Evolutionary conservation across 2,888 invertebrate species (phyloP), one percentile per base, ranked within the genome.

Genomic region (Bembecia ichneumoniformis): DNA sequence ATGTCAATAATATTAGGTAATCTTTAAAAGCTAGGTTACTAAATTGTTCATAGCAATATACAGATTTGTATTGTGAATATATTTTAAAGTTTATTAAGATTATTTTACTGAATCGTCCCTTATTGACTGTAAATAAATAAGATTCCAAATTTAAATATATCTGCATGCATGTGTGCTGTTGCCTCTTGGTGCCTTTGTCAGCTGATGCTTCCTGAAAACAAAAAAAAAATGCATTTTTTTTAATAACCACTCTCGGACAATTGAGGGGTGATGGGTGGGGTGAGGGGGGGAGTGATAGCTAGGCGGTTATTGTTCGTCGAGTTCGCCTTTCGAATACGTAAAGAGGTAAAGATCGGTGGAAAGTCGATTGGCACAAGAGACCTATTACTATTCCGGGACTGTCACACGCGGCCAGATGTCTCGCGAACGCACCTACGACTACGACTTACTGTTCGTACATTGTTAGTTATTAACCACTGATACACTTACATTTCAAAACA

Each of bases 301-400:
- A 43, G 50, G 45, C 48, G 48, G 44, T 36, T 49, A 40, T 40
- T 14, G 40, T 40, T 40, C 40, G 40, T 14, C 5, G 40, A n/a
- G 40, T 11, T 40, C 70, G 59, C 58, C 58, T 56, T 57, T 57
- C 62, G 75, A 68, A 76, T 75, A 75, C 74, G 63, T 66, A 74
- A 71, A 68, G 64, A 60, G 58, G 54, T 49, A 35, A 35, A 46
- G 16, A 14, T 16, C 50, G 64, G 62, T 74, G 79, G 77, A 79
- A 77, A 80, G 80, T 76, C 70, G 68, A 62, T 66, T 68, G 72
- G 74, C 70, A 63, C 69, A 64, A 63, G 58, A 63, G 62, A 60
- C 55, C 63, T 63, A 71, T 79, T 77, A 68, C 65, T 77, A 81
- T 81, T 71, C 79, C 56, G 56, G 52, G 52, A 61, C 54, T 62